These are phyloP conservation scores for Apotomis capreana DNA, from an alignment of 2,888 invertebrate genomes.

Conservation along the genomic window DNA sequence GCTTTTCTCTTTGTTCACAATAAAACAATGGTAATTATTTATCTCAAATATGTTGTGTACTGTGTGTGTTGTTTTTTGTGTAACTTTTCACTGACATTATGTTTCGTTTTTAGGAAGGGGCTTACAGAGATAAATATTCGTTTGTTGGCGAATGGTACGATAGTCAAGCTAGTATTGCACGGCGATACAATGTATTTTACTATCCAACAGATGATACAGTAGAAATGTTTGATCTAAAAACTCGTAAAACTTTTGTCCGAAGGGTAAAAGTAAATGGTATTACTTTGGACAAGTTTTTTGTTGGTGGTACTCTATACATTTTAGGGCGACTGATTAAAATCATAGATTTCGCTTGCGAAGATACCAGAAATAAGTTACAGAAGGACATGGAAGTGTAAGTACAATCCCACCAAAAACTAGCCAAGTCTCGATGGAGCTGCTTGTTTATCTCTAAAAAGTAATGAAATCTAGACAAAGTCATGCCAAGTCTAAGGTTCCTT, in stretches of 20 bases:
- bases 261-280: conserved; percentile 87
- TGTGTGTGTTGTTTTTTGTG: neutral
- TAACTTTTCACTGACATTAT: neutral
- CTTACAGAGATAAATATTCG: conserved; percentile 80
- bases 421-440: too few species aligned
- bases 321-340: conserved; percentile 90
- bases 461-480: too few species aligned
- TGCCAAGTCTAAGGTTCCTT: too few species aligned
- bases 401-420: too few species aligned
- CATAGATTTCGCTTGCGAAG: conserved; percentile 87
- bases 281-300: conserved; percentile 86
- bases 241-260: conserved; percentile 85
- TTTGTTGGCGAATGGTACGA: conserved; percentile 95
- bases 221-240: conserved; percentile 89
- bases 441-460: too few species aligned
- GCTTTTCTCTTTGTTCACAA: conserved; percentile 13
- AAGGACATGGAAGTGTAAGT: conserved; percentile 86
- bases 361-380: conserved; percentile 85
- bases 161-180: conserved; percentile 87
- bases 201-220: conserved; percentile 90
- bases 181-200: conserved; percentile 90
- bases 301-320: conserved; percentile 88
- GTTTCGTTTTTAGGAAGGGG: conserved; percentile 67
- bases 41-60: neutral
- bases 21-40: conserved; percentile 18